phyloP scores from a whole-genome alignment of 2,113 vertebrate species.

The Albula goreensis region DNA sequence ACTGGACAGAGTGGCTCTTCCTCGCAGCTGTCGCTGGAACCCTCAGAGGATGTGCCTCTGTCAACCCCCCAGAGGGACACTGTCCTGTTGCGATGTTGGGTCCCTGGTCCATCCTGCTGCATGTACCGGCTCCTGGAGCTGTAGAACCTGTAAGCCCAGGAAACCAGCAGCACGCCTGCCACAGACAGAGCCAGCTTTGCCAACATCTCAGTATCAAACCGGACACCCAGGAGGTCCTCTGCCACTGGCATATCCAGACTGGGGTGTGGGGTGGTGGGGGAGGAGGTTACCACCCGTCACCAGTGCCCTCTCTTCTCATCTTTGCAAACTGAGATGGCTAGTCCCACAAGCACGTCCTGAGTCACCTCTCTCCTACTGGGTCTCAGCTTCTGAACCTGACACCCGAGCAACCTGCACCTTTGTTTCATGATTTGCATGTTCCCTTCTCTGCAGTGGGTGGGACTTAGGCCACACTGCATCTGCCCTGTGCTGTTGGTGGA shows the following conservation, averaged over 20 bases:
- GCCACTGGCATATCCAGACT: constrained; percentile 62
- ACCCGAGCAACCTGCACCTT: constrained; percentile 38
- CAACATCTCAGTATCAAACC: constrained; percentile 81
- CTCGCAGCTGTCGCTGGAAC: constrained; percentile 49
- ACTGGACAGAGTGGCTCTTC: constrained; percentile 27
- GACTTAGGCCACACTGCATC: constrained; percentile 52
- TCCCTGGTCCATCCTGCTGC: not conserved
- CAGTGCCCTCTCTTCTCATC: not conserved
- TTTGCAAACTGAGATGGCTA: not conserved
- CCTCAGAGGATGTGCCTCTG: constrained; percentile 19
- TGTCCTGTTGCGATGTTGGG: not conserved
- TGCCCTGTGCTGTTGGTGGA: constrained; percentile 37
- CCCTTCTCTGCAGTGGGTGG: constrained; percentile 57
- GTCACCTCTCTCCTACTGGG: constrained; percentile 47
- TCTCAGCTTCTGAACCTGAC: constrained; percentile 61
- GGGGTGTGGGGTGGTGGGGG: not conserved
- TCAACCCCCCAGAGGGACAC: not conserved
- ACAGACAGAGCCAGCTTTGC: constrained; percentile 80
- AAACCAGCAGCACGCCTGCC: constrained; percentile 73
- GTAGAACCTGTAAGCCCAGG: constrained; percentile 78
- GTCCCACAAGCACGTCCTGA: constrained; percentile 39
- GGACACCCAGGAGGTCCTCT: constrained; percentile 62
- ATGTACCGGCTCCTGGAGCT: constrained; percentile 58
- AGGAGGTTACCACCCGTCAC: not conserved
- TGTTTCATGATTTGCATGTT: constrained; percentile 68